Percentiles rank a stretch among this genome's conserved stretches.
Evolutionary conservation across 2,797 vertebrate species (phyloP).

Genomic region (Sparidentex hasta): DNA sequence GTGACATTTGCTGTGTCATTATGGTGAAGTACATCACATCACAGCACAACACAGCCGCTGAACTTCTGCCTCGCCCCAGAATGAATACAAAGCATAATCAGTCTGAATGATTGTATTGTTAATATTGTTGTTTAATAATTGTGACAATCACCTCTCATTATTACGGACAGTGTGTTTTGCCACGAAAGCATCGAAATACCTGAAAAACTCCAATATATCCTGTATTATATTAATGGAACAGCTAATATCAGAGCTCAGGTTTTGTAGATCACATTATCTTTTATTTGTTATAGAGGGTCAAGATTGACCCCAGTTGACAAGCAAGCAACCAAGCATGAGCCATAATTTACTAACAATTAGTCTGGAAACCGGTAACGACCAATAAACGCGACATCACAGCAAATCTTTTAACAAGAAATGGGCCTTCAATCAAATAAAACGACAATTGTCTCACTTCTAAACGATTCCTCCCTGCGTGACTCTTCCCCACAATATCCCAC

Average conservation of each 20-base stretch:
- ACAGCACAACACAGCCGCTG: neutral
- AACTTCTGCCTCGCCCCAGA: neutral
- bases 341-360: neutral
- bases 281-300: neutral
- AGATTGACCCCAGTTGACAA: neutral
- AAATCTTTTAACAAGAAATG: neutral
- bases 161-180: neutral
- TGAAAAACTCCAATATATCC: neutral
- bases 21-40: conserved; percentile 29
- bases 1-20: conserved; percentile 47
- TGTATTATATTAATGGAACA: neutral
- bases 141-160: too few relatives aligned
- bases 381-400: neutral
- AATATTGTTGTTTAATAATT: neutral
- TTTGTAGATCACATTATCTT: neutral
- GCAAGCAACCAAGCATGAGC: neutral
- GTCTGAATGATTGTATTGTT: neutral
- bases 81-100: neutral
- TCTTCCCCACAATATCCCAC: conserved; percentile 41
- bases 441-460: conserved; percentile 30
- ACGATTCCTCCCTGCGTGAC: conserved; percentile 35
- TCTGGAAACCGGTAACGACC: neutral
- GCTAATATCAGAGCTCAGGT: neutral
- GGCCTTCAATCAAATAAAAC: conserved; percentile 23
- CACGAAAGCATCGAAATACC: neutral